phyloP scores from a whole-genome alignment of 30 jellyfish, hydroid and myxozoan species.

The Rhopilema esculentum region DNA sequence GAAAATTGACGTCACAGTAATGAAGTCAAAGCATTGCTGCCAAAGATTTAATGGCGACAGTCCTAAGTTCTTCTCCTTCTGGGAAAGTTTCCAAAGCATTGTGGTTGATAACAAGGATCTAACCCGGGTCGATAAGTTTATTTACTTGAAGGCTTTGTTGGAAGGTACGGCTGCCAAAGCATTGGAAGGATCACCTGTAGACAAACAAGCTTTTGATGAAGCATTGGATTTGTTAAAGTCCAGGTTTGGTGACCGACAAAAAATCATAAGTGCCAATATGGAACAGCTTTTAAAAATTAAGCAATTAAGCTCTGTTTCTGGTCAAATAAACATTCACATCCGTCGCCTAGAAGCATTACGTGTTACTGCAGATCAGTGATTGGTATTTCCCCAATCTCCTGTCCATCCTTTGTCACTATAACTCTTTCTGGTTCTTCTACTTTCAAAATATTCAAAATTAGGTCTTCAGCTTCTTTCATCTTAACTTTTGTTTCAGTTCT shows the following conservation, averaged over 20 bases:
- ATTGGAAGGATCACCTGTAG: slow-evolving; percentile 34
- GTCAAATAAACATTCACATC: no score
- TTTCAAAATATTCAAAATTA: not conserved
- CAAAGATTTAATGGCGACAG: slow-evolving; percentile 42
- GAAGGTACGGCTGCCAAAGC: slow-evolving; percentile 53
- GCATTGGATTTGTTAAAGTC: slow-evolving; percentile 39
- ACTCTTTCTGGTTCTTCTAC: slow-evolving; percentile 5
- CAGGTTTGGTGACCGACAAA: slow-evolving; percentile 47
- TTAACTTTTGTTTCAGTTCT: not conserved
- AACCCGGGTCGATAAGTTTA: slow-evolving; percentile 21
- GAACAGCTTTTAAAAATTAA: slow-evolving; percentile 16
- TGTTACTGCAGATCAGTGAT: no score
- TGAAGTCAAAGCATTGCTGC: slow-evolving; percentile 8
- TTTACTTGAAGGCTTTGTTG: slow-evolving; percentile 9
- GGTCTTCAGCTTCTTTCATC: slow-evolving; percentile 27
- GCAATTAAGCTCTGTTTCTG: no score
- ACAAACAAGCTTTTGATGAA: not conserved
- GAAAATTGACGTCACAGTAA: not conserved
- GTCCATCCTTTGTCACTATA: not conserved
- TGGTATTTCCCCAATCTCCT: slow-evolving; percentile 11
- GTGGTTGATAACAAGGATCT: not conserved
- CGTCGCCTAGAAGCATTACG: no score
- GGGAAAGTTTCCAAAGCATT: slow-evolving; percentile 38
- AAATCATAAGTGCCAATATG: slow-evolving; percentile 41
- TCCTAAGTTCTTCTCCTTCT: slow-evolving; percentile 17